These are phyloP conservation scores for Paramormyrops kingsleyae DNA, from an alignment of 2,113 vertebrate species.

Conservation along the genomic window DNA sequence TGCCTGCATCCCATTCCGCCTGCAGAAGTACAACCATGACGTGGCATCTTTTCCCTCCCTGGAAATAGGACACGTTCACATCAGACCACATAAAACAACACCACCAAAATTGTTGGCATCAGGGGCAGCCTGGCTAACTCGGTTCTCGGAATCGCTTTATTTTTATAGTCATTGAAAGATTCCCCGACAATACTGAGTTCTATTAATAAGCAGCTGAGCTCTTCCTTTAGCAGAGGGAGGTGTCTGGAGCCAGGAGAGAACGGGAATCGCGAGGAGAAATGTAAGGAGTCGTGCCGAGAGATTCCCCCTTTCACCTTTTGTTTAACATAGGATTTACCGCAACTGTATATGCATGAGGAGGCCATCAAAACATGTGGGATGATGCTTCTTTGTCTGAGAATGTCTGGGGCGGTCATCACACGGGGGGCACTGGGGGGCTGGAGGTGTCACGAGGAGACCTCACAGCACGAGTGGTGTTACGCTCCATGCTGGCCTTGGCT, in stretches of 20 bases:
- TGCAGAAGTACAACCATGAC: conserved; percentile 47
- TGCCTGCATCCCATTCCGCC: conserved; percentile 45
- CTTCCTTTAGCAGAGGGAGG: conserved; percentile 29
- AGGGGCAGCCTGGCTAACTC: conserved; percentile 33
- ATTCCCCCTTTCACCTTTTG: neutral
- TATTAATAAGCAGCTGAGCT: conserved; percentile 51
- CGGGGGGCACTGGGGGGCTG: neutral
- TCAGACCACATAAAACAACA: conserved; percentile 57
- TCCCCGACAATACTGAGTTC: conserved; percentile 54
- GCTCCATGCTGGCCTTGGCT: neutral
- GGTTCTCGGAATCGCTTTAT: conserved; percentile 59
- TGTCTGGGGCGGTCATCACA: neutral
- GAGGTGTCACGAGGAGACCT: neutral
- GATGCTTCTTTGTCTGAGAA: neutral
- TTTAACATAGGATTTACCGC: neutral
- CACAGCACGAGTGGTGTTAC: neutral
- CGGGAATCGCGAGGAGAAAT: neutral
- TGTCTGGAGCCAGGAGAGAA: conserved; percentile 26
- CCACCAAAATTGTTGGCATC: conserved; percentile 41
- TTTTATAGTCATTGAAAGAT: conserved; percentile 60
- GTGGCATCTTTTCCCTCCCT: conserved; percentile 32
- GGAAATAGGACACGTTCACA: conserved; percentile 49
- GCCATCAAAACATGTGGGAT: neutral
- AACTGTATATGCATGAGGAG: neutral
- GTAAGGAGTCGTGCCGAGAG: neutral